phyloP scores from a whole-genome alignment of 2,797 vertebrate species.

The Helarctos malayanus region DNA sequence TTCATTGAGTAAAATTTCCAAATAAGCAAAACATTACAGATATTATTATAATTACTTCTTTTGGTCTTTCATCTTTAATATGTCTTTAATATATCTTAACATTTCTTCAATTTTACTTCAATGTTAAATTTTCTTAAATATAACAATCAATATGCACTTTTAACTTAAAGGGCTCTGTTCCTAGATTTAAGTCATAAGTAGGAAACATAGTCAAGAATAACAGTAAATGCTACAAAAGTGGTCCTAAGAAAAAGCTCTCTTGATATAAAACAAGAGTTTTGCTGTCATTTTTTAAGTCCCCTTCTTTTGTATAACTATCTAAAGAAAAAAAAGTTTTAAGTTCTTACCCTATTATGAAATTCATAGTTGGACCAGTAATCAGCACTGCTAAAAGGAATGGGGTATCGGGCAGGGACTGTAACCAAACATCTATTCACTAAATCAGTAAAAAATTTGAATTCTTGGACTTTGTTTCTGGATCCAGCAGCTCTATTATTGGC shows the following conservation, averaged over 20 bases:
- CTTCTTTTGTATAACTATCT: conserved; percentile 39
- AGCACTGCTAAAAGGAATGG: conserved; percentile 95
- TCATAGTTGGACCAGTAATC: conserved; percentile 97
- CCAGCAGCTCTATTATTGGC: conserved; percentile 92
- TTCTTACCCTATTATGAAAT: conserved; percentile 97
- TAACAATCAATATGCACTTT: conserved; percentile 28
- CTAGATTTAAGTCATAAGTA: conserved; percentile 46
- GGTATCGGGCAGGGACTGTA: conserved; percentile 94
- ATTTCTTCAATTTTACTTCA: conserved; percentile 48
- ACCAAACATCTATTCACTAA: conserved; percentile 96
- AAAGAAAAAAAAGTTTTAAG: conserved; percentile 48
- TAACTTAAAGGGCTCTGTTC: conserved; percentile 45
- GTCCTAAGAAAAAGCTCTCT: neutral
- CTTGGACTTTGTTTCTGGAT: conserved; percentile 89
- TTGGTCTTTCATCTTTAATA: conserved; percentile 35
- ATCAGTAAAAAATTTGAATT: conserved; percentile 93
- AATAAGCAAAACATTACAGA: conserved; percentile 55
- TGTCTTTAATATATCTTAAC: conserved; percentile 24
- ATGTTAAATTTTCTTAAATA: conserved; percentile 52
- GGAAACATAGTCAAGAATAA: conserved; percentile 51
- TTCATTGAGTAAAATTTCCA: conserved; percentile 63
- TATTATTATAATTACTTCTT: conserved; percentile 56
- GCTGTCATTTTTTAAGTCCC: neutral
- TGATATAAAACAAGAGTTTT: conserved; percentile 58
- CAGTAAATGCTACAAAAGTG: conserved; percentile 30